phyloP scores from a whole-genome alignment of 2,113 vertebrate species.

The Oncorhynchus keta region DNA sequence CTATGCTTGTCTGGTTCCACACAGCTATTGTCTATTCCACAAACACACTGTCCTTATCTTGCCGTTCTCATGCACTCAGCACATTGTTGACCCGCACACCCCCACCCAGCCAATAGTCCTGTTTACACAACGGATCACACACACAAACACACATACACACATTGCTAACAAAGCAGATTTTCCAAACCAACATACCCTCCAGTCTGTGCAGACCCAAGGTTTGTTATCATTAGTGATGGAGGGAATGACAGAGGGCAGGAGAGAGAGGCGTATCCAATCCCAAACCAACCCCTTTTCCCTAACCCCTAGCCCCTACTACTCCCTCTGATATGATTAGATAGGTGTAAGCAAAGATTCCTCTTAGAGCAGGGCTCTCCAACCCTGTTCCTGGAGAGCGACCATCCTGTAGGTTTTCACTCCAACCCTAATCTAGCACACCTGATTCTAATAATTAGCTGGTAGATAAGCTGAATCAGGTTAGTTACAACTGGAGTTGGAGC shows the following conservation, averaged over 20 bases:
- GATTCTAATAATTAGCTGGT: no score
- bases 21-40: constrained; percentile 15
- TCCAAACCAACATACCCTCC: constrained; percentile 35
- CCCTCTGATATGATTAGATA: no score
- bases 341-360: no score
- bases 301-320: no score
- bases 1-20: constrained; percentile 37
- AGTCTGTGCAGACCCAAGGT: constrained; percentile 10
- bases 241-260: constrained; percentile 5
- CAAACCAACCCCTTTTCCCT: no score
- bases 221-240: constrained; percentile 29
- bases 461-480: no score
- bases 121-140: constrained; percentile 47
- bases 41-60: constrained; percentile 42
- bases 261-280: background rate
- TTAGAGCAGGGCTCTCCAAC: no score
- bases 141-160: no score
- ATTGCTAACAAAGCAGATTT: constrained; percentile 47
- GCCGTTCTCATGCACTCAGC: constrained; percentile 62
- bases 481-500: no score
- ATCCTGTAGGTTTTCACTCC: no score
- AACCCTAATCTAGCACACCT: no score
- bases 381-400: no score
- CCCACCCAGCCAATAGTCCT: constrained; percentile 22
- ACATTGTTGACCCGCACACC: constrained; percentile 38